Base-by-base conservation (phyloP, 2,888 invertebrate species). In the Acrobasis consociella region DNA sequence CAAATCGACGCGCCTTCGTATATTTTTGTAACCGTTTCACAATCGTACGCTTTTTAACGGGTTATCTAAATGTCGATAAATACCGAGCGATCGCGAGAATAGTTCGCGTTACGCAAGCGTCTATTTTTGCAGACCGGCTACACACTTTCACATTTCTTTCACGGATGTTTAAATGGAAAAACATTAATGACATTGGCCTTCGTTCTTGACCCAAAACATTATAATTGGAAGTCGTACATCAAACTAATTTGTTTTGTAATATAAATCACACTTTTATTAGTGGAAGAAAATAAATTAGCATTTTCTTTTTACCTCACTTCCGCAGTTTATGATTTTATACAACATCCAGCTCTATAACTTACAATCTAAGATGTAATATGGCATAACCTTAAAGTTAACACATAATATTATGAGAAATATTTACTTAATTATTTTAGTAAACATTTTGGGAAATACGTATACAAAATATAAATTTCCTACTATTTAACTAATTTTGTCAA, bases 11-110 rank as follows among this genome's bases (percentile, higher is more conserved):
- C 85, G 87, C 82, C 84, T 82, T 79, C 78, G 81, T 75, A 81
- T 91, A 91, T 91, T 91, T 91, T 88, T 80, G 88, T 88, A 86
- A 80, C 80, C 70, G 84, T 91, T 91, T 91, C 91, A 86, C 85
- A 91, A 91, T 85, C 82, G 66, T 72, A 70, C 69, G 69, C 69
- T 68, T 83, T 80, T 73, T 69, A 72, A 75, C 65, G 60, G 66
- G 67, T 70, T 67, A 73, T 68, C 63, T 64, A 66, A 69, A 72
- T 73, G 72, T 76, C 67, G 62, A 62, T 70, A 67, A 68, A 72
- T 72, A 64, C 85, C 70, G 72, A 73, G 75, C 73, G 72, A 77
- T 76, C 71, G 71, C 62, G 42, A 46, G 46, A 53, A 61, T 60
- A 61, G 52, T 55, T 62, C 37, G 46, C 38, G 37, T 42, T 61